phyloP scores from a whole-genome alignment of 1,140 invertebrate species.

The Brachionus plicatilis region DNA sequence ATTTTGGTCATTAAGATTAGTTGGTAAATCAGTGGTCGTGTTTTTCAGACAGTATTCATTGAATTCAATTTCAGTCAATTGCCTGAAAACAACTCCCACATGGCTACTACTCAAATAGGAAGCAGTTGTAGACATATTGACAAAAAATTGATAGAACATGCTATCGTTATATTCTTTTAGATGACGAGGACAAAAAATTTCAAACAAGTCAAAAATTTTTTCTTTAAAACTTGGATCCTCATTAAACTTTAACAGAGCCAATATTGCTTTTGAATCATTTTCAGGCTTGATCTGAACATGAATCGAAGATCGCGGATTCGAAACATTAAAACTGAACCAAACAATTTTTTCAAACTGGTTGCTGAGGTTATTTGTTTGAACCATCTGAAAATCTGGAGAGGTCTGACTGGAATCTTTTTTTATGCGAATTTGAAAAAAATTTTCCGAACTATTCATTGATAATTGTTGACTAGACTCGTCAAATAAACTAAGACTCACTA shows the following conservation, averaged over 20 bases:
- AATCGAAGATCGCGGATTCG: neutral
- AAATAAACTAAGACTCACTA: neutral
- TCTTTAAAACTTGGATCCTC: neutral
- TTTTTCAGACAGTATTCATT: neutral
- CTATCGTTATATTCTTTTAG: neutral
- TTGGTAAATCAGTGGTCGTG: neutral
- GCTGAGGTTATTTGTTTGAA: neutral
- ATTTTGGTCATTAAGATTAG: neutral
- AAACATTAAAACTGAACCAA: neutral
- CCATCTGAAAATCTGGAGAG: neutral
- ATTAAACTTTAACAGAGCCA: neutral
- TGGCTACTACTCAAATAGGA: neutral
- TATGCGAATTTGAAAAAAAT: neutral
- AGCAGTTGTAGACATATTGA: neutral
- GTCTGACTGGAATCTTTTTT: neutral
- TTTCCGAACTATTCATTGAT: neutral
- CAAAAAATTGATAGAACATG: slow-evolving; percentile 13
- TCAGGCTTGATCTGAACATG: slow-evolving; percentile 1
- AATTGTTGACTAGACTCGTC: neutral
- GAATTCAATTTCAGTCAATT: neutral
- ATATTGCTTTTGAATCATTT: neutral
- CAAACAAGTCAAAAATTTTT: neutral
- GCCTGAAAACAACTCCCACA: neutral
- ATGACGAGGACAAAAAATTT: slow-evolving; percentile 15
- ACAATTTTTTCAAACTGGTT: neutral